Percentiles rank a stretch among this genome's conserved stretches.
Conservation (phyloP, 2,888 invertebrate genomes). For the Dryobotodes eremita region DNA sequence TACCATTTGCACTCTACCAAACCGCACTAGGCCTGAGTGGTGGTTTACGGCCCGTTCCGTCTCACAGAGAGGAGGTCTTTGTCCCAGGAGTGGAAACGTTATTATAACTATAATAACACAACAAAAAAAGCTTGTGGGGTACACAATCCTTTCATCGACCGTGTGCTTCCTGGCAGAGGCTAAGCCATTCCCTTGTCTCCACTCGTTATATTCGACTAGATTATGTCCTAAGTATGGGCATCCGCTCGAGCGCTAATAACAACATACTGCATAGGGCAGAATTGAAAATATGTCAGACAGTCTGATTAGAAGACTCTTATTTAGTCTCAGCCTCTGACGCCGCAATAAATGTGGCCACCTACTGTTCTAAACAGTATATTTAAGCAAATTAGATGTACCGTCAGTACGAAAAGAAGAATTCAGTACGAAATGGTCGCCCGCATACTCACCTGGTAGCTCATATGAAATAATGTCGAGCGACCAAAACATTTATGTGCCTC, state of each 20-base stretch:
- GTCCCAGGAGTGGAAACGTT: background rate
- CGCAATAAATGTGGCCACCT: background rate
- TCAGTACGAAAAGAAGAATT: background rate
- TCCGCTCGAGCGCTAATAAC: background rate
- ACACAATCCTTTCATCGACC: background rate
- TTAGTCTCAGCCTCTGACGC: background rate
- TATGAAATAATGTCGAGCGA: background rate
- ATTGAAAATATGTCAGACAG: background rate
- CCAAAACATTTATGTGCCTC: background rate
- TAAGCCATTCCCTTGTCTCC: background rate
- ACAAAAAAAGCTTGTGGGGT: background rate
- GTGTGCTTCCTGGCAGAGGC: background rate
- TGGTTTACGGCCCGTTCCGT: background rate
- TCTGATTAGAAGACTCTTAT: background rate
- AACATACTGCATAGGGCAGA: background rate
- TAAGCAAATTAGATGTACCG: background rate
- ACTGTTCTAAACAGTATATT: background rate
- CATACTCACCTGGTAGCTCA: background rate
- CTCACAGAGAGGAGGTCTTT: background rate
- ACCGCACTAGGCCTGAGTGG: too few relatives aligned
- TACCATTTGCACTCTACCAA: background rate
- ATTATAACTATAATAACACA: background rate
- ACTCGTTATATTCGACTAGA: background rate
- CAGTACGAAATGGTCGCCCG: background rate
- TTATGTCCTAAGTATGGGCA: background rate